Conservation (phyloP, 2,113 vertebrate species). For the Phyllopteryx taeniolatus region DNA sequence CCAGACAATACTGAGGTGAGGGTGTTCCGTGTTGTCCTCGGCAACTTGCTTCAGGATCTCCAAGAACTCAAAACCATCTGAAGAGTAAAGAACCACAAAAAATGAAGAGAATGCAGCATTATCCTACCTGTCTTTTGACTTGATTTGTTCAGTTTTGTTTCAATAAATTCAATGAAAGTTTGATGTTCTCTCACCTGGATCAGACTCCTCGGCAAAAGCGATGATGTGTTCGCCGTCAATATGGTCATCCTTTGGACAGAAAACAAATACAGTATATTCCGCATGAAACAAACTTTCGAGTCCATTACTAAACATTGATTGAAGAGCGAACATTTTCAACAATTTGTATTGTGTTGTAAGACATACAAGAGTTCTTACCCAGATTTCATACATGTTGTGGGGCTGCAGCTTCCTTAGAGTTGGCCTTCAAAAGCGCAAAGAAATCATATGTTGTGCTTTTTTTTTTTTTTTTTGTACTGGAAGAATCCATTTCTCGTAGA, state of each 20-base stretch:
- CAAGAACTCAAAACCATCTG: slow-evolving; percentile 89
- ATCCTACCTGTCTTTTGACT: not conserved
- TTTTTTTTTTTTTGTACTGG: not conserved
- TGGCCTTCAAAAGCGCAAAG: slow-evolving; percentile 69
- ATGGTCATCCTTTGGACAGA: slow-evolving; percentile 78
- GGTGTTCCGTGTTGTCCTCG: slow-evolving; percentile 85
- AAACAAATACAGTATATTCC: not conserved
- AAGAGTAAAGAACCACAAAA: not conserved
- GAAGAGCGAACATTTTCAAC: not conserved
- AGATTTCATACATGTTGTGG: slow-evolving; percentile 89
- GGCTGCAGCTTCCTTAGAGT: slow-evolving; percentile 88
- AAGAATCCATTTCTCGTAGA: not conserved
- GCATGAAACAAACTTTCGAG: not conserved
- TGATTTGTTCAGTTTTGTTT: not conserved
- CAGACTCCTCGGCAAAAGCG: slow-evolving; percentile 87
- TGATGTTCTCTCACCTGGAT: slow-evolving; percentile 75
- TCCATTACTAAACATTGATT: not conserved
- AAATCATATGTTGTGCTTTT: not conserved
- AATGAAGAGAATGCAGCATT: not conserved
- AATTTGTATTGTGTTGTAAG: not conserved
- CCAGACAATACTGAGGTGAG: slow-evolving; percentile 89
- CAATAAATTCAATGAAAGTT: not conserved
- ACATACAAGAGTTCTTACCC: slow-evolving; percentile 76
- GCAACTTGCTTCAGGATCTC: slow-evolving; percentile 88
- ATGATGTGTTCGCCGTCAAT: slow-evolving; percentile 88